These are phyloP conservation scores for Epinotia ramella DNA, from an alignment of 2,888 invertebrate species.

Conservation along the genomic window DNA sequence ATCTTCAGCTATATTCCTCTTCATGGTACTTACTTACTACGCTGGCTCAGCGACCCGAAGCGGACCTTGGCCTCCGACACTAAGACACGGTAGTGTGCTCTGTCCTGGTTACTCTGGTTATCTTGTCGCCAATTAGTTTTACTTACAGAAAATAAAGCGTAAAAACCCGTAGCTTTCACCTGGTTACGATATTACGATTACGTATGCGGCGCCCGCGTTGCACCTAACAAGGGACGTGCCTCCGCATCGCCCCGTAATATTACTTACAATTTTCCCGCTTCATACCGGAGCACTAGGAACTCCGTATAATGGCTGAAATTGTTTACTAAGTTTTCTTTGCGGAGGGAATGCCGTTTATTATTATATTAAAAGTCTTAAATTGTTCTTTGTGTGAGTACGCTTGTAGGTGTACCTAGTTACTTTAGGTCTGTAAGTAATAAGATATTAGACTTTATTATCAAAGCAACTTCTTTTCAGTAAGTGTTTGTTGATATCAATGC, in stretches of 20 bases:
- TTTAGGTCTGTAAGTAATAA: background rate
- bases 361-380: conserved; percentile 8
- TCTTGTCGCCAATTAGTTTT: too few relatives aligned
- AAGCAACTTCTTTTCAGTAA: background rate
- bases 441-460: background rate
- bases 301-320: conserved; percentile 34
- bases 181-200: conserved; percentile 33
- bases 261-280: conserved; percentile 45
- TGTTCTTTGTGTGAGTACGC: background rate
- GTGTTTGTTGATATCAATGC: background rate
- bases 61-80: too few relatives aligned
- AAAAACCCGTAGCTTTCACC: background rate
- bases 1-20: too few relatives aligned
- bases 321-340: conserved; percentile 16
- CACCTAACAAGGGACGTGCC: conserved; percentile 43
- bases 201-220: conserved; percentile 29
- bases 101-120: too few relatives aligned
- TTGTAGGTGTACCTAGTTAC: background rate
- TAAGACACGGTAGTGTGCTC: too few relatives aligned
- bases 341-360: background rate
- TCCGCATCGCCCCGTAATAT: conserved; percentile 36
- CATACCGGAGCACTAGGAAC: conserved; percentile 24
- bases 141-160: too few relatives aligned
- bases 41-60: too few relatives aligned
- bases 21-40: too few relatives aligned